phyloP scores from a whole-genome alignment of 2,797 vertebrate genomes.

The Remorina albescens region DNA sequence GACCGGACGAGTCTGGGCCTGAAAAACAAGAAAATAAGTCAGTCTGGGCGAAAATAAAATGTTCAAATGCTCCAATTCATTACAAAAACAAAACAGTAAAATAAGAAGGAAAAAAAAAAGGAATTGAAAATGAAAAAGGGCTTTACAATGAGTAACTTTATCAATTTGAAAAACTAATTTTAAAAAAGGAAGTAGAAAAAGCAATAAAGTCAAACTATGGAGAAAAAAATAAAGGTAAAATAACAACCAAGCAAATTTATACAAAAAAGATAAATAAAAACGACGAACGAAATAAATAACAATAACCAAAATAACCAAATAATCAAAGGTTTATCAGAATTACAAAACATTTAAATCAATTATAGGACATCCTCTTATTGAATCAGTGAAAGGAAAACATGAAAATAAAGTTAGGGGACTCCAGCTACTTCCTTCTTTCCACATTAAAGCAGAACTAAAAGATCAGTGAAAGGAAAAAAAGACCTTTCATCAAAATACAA shows the following conservation, averaged over 20 bases:
- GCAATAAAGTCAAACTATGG: too few species aligned
- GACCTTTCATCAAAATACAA: neutral
- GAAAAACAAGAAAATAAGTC: slow-evolving; percentile 8
- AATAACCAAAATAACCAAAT: too few species aligned
- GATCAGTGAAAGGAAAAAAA: neutral
- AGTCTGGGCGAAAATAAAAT: neutral
- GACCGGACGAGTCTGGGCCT: slow-evolving; percentile 46
- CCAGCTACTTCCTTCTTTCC: too few species aligned
- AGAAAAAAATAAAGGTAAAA: too few species aligned
- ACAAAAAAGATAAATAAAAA: too few species aligned
- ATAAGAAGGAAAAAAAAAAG: too few species aligned
- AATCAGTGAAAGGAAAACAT: neutral
- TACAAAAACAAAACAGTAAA: neutral
- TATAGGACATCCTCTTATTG: too few species aligned
- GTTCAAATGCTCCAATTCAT: fast-evolving
- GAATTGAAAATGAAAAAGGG: neutral
- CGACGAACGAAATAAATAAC: neutral
- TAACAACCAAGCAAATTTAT: too few species aligned
- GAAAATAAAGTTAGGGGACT: neutral
- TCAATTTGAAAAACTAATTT: neutral
- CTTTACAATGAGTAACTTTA: neutral
- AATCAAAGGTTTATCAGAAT: neutral
- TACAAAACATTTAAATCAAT: neutral
- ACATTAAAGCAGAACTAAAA: neutral
- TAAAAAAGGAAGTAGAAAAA: too few species aligned